A percentile compares a stretch with the other conserved stretches of the same genome.
Conservation (phyloP, 2,888 invertebrate species). For the Drosophila monieri region DNA sequence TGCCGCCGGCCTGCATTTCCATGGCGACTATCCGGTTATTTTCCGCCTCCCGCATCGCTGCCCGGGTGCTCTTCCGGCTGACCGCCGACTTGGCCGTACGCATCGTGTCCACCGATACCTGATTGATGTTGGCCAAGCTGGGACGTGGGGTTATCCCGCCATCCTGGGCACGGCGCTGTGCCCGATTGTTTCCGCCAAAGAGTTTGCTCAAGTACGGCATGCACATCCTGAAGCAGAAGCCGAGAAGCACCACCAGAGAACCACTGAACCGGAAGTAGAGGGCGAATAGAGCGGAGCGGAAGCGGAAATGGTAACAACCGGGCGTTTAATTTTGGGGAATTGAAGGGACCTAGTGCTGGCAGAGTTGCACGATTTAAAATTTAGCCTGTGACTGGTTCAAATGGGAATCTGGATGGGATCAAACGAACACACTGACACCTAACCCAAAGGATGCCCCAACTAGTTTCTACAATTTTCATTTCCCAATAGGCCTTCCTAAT, state of each 20-base stretch:
- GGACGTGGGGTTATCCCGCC: slow-evolving; percentile 31
- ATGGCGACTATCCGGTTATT: not conserved
- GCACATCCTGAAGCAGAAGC: slow-evolving; percentile 46
- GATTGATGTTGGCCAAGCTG: slow-evolving; percentile 37
- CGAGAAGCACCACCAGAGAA: not conserved
- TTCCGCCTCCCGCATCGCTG: not conserved
- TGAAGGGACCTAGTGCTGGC: not conserved
- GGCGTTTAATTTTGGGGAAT: not conserved
- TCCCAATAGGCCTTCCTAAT: not conserved
- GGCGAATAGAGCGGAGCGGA: not conserved
- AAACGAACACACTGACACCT: not conserved
- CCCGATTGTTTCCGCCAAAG: slow-evolving; percentile 33
- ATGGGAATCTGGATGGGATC: not conserved
- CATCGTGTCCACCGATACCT: slow-evolving; percentile 21
- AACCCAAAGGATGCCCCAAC: not conserved
- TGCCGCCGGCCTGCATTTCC: not conserved
- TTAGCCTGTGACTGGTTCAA: not conserved
- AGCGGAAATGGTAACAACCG: not conserved
- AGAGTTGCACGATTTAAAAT: not conserved
- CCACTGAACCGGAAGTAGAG: not conserved
- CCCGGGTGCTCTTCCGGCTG: not conserved
- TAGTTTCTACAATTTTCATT: not conserved
- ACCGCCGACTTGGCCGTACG: slow-evolving; percentile 4
- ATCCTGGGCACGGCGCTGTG: slow-evolving; percentile 13
- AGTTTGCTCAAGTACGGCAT: slow-evolving; percentile 55